Evolutionary conservation across 2,888 invertebrate species (phyloP).

Genomic region (Lacanobia wlatinum): DNA sequence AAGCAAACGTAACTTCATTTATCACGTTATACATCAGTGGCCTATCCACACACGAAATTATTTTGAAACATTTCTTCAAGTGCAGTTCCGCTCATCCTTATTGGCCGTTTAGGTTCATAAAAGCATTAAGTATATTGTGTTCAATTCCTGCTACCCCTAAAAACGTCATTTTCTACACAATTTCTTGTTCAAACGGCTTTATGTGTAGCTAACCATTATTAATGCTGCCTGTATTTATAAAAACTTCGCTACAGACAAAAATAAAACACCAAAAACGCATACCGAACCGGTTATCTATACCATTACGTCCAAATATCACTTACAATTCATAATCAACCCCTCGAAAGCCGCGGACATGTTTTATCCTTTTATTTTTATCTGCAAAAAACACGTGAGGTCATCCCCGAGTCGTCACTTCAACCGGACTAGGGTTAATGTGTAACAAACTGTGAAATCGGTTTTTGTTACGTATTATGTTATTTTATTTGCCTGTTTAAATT

Average conservation of each 20-base stretch:
- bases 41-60: background rate
- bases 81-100: background rate
- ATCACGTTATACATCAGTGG: background rate
- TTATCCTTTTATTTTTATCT: slow-evolving; percentile 59
- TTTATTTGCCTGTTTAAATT: slow-evolving; percentile 41
- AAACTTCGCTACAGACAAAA: slow-evolving; percentile 11
- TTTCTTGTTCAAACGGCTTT: background rate
- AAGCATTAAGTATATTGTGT: background rate
- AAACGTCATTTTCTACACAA: background rate
- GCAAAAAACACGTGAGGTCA: slow-evolving; percentile 40
- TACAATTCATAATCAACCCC: slow-evolving; percentile 48
- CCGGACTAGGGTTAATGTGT: slow-evolving; percentile 35
- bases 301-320: slow-evolving; percentile 31
- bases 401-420: slow-evolving; percentile 17
- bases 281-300: slow-evolving; percentile 33
- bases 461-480: slow-evolving; percentile 34
- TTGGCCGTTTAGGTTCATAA: background rate
- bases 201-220: background rate
- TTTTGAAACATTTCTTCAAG: background rate
- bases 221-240: background rate
- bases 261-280: slow-evolving; percentile 1
- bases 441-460: slow-evolving; percentile 56
- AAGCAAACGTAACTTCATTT: no score
- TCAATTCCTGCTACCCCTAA: background rate
- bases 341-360: slow-evolving; percentile 37